Conservation (phyloP, 2,888 invertebrate species). For the Pseudococcus jackbeardsleyi region DNA sequence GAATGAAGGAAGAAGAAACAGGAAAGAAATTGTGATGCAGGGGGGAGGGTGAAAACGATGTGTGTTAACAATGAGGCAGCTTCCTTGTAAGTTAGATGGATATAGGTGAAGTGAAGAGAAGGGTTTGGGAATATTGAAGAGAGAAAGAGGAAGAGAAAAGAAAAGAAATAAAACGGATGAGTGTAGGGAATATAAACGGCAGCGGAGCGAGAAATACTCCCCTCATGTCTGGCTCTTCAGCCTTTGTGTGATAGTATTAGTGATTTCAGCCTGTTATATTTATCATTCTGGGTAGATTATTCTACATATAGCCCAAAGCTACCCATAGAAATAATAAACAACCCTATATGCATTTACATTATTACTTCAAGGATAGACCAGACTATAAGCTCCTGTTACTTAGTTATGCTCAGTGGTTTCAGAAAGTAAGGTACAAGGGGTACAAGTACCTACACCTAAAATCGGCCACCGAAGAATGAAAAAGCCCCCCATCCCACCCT, state of each 20-base stretch:
- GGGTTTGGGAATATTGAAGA: not conserved
- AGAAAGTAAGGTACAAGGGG: too few relatives aligned
- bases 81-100: not conserved
- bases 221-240: slow-evolving; percentile 49
- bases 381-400: slow-evolving; percentile 20
- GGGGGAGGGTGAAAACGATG: not conserved
- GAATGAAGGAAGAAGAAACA: not conserved
- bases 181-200: slow-evolving; percentile 47
- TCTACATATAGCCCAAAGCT: slow-evolving; percentile 49
- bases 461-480: too few relatives aligned
- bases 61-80: not conserved
- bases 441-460: too few relatives aligned
- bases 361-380: slow-evolving; percentile 51
- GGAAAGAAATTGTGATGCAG: not conserved
- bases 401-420: not conserved
- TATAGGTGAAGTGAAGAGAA: not conserved
- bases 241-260: not conserved
- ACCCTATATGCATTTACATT: slow-evolving; percentile 59
- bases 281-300: slow-evolving; percentile 32
- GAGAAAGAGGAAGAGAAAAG: slow-evolving; percentile 38
- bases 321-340: slow-evolving; percentile 57
- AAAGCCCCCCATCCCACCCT: too few relatives aligned
- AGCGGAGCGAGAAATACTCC: slow-evolving; percentile 34
- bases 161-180: slow-evolving; percentile 3
- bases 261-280: too few relatives aligned